Conservation (phyloP, 1,140 invertebrate genomes). For the Drosophila busckii region DNA sequence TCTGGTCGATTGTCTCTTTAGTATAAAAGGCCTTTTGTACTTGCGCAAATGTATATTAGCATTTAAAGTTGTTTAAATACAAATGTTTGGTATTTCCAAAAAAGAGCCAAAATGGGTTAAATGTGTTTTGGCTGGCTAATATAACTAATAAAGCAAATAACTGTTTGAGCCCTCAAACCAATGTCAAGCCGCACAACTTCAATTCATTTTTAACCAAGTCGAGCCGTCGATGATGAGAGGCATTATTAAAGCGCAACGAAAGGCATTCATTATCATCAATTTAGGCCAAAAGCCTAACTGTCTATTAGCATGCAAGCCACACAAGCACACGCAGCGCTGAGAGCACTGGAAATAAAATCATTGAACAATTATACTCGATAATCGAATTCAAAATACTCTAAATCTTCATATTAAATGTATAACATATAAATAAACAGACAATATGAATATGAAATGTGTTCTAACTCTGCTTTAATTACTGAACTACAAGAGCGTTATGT, state of each 20-base stretch:
- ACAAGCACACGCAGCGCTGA: constrained; percentile 23
- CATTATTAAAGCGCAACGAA: constrained; percentile 29
- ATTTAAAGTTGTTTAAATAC: constrained; percentile 50
- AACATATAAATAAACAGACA: constrained; percentile 10
- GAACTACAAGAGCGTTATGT: too few relatives aligned
- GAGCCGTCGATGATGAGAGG: too few relatives aligned
- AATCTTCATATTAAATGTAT: neutral
- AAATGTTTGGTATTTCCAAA: constrained; percentile 42
- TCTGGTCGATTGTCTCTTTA: neutral
- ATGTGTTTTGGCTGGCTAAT: constrained; percentile 3
- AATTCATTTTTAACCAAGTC: neutral
- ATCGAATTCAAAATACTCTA: neutral
- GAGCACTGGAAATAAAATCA: neutral
- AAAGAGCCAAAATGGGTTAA: constrained; percentile 47
- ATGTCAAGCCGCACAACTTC: constrained; percentile 1
- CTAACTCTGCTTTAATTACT: too few relatives aligned
- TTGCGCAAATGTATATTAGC: constrained; percentile 53
- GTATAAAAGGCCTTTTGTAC: constrained; percentile 37
- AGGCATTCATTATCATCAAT: constrained; percentile 42
- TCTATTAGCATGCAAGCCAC: constrained; percentile 44
- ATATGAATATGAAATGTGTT: neutral
- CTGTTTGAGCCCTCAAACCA: constrained; percentile 36
- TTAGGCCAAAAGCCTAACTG: constrained; percentile 31
- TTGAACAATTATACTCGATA: neutral
- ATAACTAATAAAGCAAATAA: constrained; percentile 8